Base-by-base conservation (phyloP, 2,797 vertebrate genomes). In the Pogonophryne albipinna region DNA sequence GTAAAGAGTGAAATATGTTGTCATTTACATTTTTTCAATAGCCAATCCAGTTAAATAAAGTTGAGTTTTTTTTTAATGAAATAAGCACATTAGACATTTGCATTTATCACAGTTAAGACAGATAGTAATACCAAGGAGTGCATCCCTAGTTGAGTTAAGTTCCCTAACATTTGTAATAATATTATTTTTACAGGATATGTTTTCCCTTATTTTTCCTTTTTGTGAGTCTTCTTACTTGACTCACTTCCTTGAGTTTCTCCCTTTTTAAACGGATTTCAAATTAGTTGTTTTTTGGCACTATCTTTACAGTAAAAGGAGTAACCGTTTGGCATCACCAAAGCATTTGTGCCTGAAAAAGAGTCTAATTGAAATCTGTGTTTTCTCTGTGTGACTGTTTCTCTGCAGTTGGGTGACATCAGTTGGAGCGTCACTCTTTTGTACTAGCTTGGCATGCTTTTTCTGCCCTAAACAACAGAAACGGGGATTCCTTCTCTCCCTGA, bases 401-500 rank as follows among this genome's bases (percentile, higher is more conserved):
- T 71, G 46, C 45, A 65, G 34, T 44, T 62, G 51, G 49, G 20
- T 66, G 75, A 62, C 63, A 76, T 20, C 34, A 42, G 47, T 67
- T 38, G 45, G 38, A 73, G 62, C 50, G 15, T 83, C 69, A 59
- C 58, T 72, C 71, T 70, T n/a, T 85, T 88, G 72, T 87, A 1
- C 72, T 78, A 60, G 14, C 46, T 52, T 17, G 27, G 41, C 49
- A 34, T 42, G 55, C n/a, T 61, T 66, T 78, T 66, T 73, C 66
- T 62, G 72, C 78, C 41, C 27, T 10, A 6, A 45, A 79, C 57
- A 79, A 83, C 74, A 79, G 7, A 76, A 52, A 66, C 46, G 74
- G 76, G 76, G 76, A 82, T 80, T 90, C 84, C 83, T 75, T 79
- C 69, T 63, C 78, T 74, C 55, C 10, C 65, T 61, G 76, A 66